These are phyloP conservation scores for Andrena fulva DNA, from an alignment of 2,888 invertebrate genomes.

Conservation along the genomic window DNA sequence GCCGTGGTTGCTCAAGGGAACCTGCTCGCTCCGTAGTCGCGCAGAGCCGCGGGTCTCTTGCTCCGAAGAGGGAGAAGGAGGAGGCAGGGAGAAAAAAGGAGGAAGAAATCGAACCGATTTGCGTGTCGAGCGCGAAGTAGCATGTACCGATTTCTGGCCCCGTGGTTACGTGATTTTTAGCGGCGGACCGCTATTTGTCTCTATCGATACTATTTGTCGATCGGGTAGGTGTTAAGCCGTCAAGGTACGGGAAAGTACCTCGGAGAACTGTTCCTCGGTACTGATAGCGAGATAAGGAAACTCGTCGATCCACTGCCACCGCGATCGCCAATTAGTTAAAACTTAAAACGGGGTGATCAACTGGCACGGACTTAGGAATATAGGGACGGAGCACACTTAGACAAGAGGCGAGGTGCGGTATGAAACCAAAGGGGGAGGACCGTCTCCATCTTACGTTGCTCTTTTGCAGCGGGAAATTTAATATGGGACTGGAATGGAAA, in stretches of 20 bases:
- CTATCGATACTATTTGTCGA: background rate
- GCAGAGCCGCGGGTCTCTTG: background rate
- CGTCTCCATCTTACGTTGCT: too few species aligned
- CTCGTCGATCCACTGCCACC: background rate
- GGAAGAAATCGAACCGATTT: conserved; percentile 29
- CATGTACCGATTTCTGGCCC: conserved; percentile 30
- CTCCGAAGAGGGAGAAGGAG: background rate
- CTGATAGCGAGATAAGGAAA: conserved; percentile 8
- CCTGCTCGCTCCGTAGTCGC: conserved; percentile 27
- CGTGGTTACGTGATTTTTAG: conserved; percentile 5
- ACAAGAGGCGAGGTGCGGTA: too few species aligned
- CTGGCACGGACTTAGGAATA: too few species aligned
- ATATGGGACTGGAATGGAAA: too few species aligned
- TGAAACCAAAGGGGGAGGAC: too few species aligned
- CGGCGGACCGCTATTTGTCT: background rate
- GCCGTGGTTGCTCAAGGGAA: conserved; percentile 52
- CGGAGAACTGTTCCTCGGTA: background rate
- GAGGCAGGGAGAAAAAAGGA: background rate
- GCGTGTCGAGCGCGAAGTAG: conserved; percentile 21
- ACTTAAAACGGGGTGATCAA: background rate
- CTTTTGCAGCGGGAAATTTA: too few species aligned
- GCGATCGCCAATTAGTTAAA: background rate
- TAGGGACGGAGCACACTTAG: too few species aligned
- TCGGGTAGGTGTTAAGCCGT: background rate
- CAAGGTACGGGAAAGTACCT: background rate